Conservation (phyloP, 2,113 vertebrate genomes). For the Odocoileus hemionus region DNA sequence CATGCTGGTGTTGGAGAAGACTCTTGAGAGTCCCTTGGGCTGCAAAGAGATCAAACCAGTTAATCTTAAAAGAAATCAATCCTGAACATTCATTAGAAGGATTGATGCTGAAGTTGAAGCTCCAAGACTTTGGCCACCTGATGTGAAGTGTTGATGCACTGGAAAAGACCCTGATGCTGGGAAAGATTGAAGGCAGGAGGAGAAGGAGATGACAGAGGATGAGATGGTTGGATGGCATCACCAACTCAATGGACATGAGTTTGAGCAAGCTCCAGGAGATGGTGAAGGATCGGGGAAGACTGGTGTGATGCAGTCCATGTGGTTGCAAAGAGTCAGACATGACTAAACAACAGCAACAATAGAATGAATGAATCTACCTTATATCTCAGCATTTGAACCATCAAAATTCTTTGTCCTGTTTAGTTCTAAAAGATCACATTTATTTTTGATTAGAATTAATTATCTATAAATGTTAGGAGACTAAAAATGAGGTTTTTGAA, state of each 20-base stretch:
- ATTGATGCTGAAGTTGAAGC: not conserved
- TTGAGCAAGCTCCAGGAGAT: not conserved
- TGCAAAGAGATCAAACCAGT: not conserved
- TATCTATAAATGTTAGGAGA: not conserved
- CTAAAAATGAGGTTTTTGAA: not conserved
- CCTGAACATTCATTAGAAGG: not conserved
- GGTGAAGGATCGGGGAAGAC: not conserved
- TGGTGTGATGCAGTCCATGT: fast-evolving
- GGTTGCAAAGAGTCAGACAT: not conserved
- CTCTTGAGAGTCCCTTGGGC: not conserved
- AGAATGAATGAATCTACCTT: not conserved
- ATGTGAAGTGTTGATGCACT: not conserved
- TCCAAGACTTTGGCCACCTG: not conserved
- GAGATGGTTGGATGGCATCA: not conserved
- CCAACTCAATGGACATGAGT: not conserved
- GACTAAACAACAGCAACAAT: fast-evolving
- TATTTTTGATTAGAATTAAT: not conserved
- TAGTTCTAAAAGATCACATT: not conserved
- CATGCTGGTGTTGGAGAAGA: not conserved
- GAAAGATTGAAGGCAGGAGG: not conserved
- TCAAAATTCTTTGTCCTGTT: not conserved
- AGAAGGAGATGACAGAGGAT: not conserved
- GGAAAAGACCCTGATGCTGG: not conserved
- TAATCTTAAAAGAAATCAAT: not conserved
- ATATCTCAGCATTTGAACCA: not conserved